Percentiles rank a stretch among this genome's conserved stretches.
Evolutionary conservation across 2,888 invertebrate species (phyloP).

Genomic region (Pseudococcus jackbeardsleyi): DNA sequence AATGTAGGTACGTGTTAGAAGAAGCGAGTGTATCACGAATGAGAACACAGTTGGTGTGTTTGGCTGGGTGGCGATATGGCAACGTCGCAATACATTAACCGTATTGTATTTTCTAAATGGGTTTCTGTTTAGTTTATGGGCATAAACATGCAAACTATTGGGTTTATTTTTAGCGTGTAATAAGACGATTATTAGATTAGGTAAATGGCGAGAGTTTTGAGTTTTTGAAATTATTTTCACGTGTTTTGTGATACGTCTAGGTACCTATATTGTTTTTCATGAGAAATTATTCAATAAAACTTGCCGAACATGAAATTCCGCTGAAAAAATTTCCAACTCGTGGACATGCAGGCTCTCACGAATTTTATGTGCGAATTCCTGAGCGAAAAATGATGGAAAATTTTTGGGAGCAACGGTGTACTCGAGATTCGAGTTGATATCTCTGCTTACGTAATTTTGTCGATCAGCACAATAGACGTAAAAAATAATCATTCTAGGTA

Average conservation of each 20-base stretch:
- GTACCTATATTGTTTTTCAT: too few species aligned
- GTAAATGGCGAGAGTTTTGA: not conserved
- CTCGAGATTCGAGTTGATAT: not conserved
- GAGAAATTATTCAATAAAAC: too few species aligned
- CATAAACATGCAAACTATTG: slow-evolving; percentile 11
- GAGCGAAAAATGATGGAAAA: too few species aligned
- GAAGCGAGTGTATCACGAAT: not conserved
- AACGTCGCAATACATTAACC: slow-evolving; percentile 46
- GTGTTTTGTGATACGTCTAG: not conserved
- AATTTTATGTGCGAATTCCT: too few species aligned
- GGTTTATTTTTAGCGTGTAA: slow-evolving; percentile 3
- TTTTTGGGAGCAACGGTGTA: too few species aligned
- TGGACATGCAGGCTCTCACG: too few species aligned
- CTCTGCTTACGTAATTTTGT: too few species aligned
- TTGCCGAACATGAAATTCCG: too few species aligned
- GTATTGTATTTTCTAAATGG: slow-evolving; percentile 16
- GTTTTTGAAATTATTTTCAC: not conserved
- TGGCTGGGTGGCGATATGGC: not conserved
- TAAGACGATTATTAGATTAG: not conserved
- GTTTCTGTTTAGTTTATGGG: slow-evolving; percentile 33
- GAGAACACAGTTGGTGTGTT: not conserved
- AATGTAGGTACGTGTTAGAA: not conserved
- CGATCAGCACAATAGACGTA: not conserved
- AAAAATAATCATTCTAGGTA: slow-evolving; percentile 15
- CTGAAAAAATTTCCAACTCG: too few species aligned